Conservation (phyloP, 2,888 invertebrate genomes). For the Criorhina ranunculi region DNA sequence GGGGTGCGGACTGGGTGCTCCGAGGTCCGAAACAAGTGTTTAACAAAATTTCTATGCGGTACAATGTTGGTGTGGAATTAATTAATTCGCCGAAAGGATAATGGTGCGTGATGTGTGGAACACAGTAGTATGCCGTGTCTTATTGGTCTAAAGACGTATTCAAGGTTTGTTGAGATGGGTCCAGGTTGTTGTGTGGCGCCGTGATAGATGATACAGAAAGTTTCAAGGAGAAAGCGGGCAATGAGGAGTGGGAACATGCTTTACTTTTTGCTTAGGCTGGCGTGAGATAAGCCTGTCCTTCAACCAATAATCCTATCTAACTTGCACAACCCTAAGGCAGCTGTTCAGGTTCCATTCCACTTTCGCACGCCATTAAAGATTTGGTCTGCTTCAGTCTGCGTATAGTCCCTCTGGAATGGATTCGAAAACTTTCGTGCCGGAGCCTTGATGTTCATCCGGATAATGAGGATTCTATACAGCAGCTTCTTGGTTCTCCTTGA, state of each 20-base stretch:
- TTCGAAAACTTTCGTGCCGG: too few relatives aligned
- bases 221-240: background rate
- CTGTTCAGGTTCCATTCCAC: too few relatives aligned
- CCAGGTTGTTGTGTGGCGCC: slow-evolving; percentile 36
- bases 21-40: slow-evolving; percentile 69
- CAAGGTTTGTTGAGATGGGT: slow-evolving; percentile 41
- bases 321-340: too few relatives aligned
- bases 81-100: slow-evolving; percentile 71
- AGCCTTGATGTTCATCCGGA: too few relatives aligned
- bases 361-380: too few relatives aligned
- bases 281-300: too few relatives aligned
- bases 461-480: too few relatives aligned
- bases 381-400: too few relatives aligned
- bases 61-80: slow-evolving; percentile 57
- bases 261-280: too few relatives aligned
- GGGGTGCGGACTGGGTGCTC: slow-evolving; percentile 12
- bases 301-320: too few relatives aligned
- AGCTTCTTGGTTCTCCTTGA: too few relatives aligned
- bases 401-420: too few relatives aligned
- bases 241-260: background rate
- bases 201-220: slow-evolving; percentile 35
- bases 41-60: slow-evolving; percentile 65
- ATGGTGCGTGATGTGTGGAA: slow-evolving; percentile 67
- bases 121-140: slow-evolving; percentile 37
- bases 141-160: slow-evolving; percentile 51